Evolutionary conservation across 2,797 vertebrate species (phyloP), one percentile per base, ranked within the genome.

Genomic region (Lepilemur ruficaudatus): DNA sequence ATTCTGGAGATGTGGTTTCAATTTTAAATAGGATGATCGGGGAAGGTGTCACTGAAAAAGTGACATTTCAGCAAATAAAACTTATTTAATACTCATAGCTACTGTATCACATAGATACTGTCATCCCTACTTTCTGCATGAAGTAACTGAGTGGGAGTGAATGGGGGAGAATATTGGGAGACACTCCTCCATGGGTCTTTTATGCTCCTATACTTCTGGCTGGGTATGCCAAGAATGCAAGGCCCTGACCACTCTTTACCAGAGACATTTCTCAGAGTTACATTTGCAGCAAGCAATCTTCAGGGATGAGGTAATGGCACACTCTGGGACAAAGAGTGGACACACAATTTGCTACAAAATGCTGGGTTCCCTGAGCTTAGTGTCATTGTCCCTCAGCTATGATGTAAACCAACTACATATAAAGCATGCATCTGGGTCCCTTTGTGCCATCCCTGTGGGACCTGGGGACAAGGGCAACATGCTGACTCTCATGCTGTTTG

Each of bases 291-390:
- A 67, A 87, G 65, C 57, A 79, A 70, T 94, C 50, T 75, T 83
- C 17, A 57, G 20, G 25, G 38, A 35, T 89, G 43, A 91, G 30
- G 67, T 72, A 93, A 82, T 17, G 13, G 10, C 69, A 18, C 43
- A 38, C 28, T 57, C 76, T 93, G 23, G n/a, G 55, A 80, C 73
- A 76, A 92, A 93, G 22, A 95, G 55, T 78, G 46, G 20, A 23
- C 63, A 90, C 57, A 9, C 85, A 87, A 48, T 72, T 93, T 73
- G 57, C 57, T 65, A 83, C 65, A 83, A 89, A 94, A 89, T 83
- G 14, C 12, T 82, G 55, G 12, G n/a, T 79, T 90, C 57, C 12
- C 57, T 65, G 52, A 87, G 32, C 38, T 93, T 67, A 28, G 18
- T 57, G 32, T 85, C n/a, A 22, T 72, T 35, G 55, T 59, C n/a